These are phyloP conservation scores for Chouioia cunea DNA, from an alignment of 2,888 invertebrate species.

Conservation along the genomic window DNA sequence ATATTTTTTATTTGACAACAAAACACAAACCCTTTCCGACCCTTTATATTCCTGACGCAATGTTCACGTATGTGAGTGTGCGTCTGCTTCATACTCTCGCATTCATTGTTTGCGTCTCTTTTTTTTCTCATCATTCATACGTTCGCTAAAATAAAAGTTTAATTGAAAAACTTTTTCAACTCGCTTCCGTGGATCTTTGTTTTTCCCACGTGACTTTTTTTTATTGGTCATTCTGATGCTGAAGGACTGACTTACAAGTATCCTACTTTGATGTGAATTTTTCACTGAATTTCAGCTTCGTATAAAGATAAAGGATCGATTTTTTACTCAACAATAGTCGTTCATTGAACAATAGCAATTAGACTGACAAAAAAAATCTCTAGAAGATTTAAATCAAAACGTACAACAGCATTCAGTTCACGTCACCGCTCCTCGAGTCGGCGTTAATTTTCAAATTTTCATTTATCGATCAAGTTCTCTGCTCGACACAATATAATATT, in stretches of 20 bases:
- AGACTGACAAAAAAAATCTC: no score
- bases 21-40: no score
- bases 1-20: no score
- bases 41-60: no score
- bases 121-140: background rate
- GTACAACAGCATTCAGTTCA: no score
- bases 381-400: no score
- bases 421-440: no score
- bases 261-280: constrained; percentile 6
- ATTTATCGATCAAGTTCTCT: no score
- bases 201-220: background rate
- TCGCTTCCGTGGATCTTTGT: constrained; percentile 1
- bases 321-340: background rate
- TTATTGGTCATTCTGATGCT: background rate
- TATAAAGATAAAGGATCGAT: constrained; percentile 6
- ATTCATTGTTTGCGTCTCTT: background rate
- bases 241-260: background rate
- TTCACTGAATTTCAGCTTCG: background rate
- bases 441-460: no score
- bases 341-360: background rate
- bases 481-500: no score
- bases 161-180: constrained; percentile 31
- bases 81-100: background rate
- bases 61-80: no score
- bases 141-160: constrained; percentile 24